phyloP scores from a whole-genome alignment of 2,113 vertebrate genomes.

The Calypte anna region DNA sequence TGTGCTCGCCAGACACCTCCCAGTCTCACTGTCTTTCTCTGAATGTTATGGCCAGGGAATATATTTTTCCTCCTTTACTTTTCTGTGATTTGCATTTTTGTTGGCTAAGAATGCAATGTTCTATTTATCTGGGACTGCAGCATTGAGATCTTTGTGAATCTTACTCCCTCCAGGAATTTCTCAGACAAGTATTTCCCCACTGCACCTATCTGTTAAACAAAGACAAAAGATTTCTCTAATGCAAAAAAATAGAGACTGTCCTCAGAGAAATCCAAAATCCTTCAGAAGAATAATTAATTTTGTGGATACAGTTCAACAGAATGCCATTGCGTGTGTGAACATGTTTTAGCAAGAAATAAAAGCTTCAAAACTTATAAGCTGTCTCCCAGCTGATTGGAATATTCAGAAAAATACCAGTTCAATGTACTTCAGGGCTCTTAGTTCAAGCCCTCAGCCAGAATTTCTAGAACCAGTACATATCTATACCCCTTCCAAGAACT shows the following conservation, averaged over 20 bases:
- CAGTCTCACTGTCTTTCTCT: neutral
- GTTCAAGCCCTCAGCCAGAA: neutral
- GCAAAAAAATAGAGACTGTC: neutral
- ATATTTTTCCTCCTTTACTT: neutral
- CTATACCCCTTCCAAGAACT: neutral
- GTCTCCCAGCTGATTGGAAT: neutral
- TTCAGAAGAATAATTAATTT: slow-evolving; percentile 56
- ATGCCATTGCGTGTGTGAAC: neutral
- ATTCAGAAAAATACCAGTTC: neutral
- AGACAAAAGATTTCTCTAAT: slow-evolving; percentile 29
- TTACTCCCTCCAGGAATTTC: slow-evolving; percentile 45
- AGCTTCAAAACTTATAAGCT: neutral
- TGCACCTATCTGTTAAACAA: slow-evolving; percentile 46
- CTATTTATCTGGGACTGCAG: slow-evolving; percentile 56
- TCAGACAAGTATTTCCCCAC: slow-evolving; percentile 24
- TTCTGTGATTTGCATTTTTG: slow-evolving; percentile 55
- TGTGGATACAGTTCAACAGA: slow-evolving; percentile 29
- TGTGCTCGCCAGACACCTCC: slow-evolving; percentile 24
- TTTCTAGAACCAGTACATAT: neutral
- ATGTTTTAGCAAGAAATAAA: slow-evolving; percentile 34
- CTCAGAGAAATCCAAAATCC: slow-evolving; percentile 30
- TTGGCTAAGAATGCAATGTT: slow-evolving; percentile 15
- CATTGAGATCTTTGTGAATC: slow-evolving; percentile 12
- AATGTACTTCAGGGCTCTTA: neutral
- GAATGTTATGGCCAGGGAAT: slow-evolving; percentile 1